Conservation (phyloP, 1,140 invertebrate species). For the Notospermus geniculatus region DNA sequence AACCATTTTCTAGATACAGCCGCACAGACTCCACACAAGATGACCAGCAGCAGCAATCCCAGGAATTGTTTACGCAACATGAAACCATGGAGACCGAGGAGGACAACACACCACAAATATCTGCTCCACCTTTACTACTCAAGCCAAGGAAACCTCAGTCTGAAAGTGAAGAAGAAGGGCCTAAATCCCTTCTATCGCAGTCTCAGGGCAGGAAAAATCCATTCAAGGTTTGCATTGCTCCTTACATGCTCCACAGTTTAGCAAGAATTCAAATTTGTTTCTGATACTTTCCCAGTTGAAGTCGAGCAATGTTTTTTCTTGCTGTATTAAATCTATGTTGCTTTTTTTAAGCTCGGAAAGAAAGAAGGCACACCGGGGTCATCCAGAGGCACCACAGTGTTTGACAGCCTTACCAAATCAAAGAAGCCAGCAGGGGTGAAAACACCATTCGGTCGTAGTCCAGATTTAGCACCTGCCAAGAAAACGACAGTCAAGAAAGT, state of each 20-base stretch:
- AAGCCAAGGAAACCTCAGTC: not conserved
- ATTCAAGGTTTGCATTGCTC: slow-evolving; percentile 11
- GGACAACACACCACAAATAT: not conserved
- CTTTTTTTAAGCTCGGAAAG: slow-evolving; percentile 12
- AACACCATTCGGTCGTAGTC: not conserved
- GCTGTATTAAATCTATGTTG: not conserved
- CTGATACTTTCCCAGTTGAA: too few species aligned
- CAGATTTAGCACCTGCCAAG: slow-evolving; percentile 2
- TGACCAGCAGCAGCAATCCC: not conserved
- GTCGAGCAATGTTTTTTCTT: not conserved
- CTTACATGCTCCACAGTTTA: not conserved
- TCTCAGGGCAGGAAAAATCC: slow-evolving; percentile 13
- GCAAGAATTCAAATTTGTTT: too few species aligned
- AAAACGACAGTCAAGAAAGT: slow-evolving; percentile 9
- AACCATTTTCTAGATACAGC: slow-evolving; percentile 5
- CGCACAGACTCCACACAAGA: not conserved
- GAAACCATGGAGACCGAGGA: not conserved
- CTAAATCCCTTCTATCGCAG: slow-evolving; percentile 5
- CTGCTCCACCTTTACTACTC: slow-evolving; percentile 10
- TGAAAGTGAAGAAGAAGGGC: not conserved
- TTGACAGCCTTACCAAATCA: slow-evolving; percentile 44
- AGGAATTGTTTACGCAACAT: not conserved
- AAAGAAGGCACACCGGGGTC: slow-evolving; percentile 14
- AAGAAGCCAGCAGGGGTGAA: slow-evolving; percentile 22
- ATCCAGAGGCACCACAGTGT: slow-evolving; percentile 44